These are phyloP conservation scores for Emberiza fucata DNA, from an alignment of 2,113 vertebrate genomes.

Conservation along the genomic window DNA sequence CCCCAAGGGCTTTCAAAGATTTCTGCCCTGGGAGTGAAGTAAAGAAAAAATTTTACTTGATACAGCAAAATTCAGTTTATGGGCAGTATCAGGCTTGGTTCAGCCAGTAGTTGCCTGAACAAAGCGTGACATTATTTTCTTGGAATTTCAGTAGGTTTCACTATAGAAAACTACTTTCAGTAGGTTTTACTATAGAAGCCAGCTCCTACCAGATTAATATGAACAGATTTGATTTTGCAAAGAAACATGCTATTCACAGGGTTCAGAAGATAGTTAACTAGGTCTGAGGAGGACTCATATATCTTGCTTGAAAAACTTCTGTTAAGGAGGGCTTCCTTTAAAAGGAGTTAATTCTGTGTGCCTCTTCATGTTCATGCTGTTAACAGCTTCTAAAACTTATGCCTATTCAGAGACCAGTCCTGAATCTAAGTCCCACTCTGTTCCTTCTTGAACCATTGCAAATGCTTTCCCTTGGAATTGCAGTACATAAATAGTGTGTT, in stretches of 20 bases:
- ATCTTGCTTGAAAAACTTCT: not conserved
- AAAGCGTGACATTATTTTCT: not conserved
- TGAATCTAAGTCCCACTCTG: not conserved
- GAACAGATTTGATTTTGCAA: not conserved
- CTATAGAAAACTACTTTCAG: not conserved
- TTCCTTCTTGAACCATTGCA: not conserved
- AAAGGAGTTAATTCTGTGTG: not conserved
- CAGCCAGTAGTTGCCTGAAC: not conserved
- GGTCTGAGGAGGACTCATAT: not conserved
- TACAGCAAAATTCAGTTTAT: not conserved
- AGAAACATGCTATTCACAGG: not conserved
- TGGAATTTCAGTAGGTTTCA: not conserved
- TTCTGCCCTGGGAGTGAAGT: not conserved
- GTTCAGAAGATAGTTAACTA: not conserved
- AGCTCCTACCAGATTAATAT: not conserved
- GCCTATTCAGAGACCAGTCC: not conserved
- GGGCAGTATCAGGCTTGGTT: not conserved
- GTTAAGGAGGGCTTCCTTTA: not conserved
- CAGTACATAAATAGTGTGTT: not conserved
- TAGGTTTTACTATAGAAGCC: not conserved
- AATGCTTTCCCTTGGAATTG: not conserved
- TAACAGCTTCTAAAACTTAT: not conserved
- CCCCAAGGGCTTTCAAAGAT: not conserved
- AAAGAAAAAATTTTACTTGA: not conserved
- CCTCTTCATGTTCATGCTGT: not conserved